A percentile compares a stretch with the other conserved stretches of the same genome.
Evolutionary conservation across 2,797 vertebrate genomes (phyloP).

Genomic region (Brachyalestes nurse): DNA sequence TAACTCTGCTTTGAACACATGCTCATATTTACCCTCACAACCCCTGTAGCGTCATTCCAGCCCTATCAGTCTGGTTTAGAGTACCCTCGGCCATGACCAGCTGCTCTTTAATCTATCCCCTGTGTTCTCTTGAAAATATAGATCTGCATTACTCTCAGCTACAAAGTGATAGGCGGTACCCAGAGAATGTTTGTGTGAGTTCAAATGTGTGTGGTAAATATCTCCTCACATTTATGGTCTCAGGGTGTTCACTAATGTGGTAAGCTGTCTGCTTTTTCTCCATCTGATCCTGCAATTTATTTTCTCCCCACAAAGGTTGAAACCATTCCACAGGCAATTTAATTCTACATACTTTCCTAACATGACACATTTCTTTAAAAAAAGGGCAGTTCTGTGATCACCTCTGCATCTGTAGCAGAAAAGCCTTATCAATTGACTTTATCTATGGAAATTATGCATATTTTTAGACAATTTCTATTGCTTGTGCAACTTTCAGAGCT

Average conservation of each 20-base stretch:
- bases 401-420: slow-evolving; percentile 1
- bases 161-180: not conserved
- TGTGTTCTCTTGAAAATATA: not conserved
- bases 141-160: not conserved
- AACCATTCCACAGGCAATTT: not conserved
- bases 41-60: not conserved
- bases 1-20: not conserved
- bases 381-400: slow-evolving; percentile 8
- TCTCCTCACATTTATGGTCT: not conserved
- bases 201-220: not conserved
- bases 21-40: not conserved
- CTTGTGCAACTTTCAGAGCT: not conserved
- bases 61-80: not conserved
- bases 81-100: not conserved
- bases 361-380: not conserved
- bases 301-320: not conserved
- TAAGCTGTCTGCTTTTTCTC: slow-evolving; percentile 3
- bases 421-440: not conserved
- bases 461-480: not conserved
- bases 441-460: not conserved
- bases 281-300: not conserved
- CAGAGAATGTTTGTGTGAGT: not conserved
- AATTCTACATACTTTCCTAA: slow-evolving; percentile 17
- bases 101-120: not conserved
- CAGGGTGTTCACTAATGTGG: slow-evolving; percentile 2